These are phyloP conservation scores for Oryzias javanicus DNA, from an alignment of 2,113 vertebrate genomes.

Conservation along the genomic window DNA sequence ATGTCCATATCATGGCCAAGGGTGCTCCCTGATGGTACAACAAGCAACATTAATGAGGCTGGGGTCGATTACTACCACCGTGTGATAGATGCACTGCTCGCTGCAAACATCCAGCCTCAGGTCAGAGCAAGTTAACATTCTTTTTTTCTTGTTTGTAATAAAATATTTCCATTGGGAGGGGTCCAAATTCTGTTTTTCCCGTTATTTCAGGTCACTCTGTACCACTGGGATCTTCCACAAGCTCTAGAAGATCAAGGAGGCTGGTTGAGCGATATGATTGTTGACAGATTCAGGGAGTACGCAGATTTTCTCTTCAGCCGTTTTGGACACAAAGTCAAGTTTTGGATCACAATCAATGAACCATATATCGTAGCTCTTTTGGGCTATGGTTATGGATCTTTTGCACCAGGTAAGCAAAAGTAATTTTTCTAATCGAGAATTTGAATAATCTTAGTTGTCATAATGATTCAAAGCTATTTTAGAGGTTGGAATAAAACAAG, in stretches of 20 bases:
- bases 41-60: conserved; percentile 78
- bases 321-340: conserved; percentile 91
- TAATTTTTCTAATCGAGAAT: neutral
- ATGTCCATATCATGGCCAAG: conserved; percentile 95
- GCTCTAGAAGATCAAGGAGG: conserved; percentile 85
- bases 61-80: conserved; percentile 87
- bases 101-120: conserved; percentile 87
- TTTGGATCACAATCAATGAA: conserved; percentile 96
- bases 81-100: conserved; percentile 84
- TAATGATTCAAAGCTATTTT: too few species aligned
- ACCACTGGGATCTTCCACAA: conserved; percentile 97
- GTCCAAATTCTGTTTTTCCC: neutral
- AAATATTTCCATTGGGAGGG: neutral
- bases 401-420: conserved; percentile 83
- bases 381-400: conserved; percentile 84
- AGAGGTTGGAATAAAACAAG: too few species aligned
- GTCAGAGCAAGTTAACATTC: conserved; percentile 63
- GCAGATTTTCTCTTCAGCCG: conserved; percentile 86
- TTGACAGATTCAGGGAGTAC: conserved; percentile 85
- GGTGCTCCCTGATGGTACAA: conserved; percentile 91
- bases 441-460: neutral
- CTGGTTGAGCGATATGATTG: conserved; percentile 88
- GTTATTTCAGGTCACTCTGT: conserved; percentile 82
- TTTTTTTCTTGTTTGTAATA: neutral
- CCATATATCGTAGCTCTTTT: conserved; percentile 83